These are phyloP conservation scores for Diachasmimorpha longicaudata DNA, from an alignment of 1,140 invertebrate species.

Conservation along the genomic window DNA sequence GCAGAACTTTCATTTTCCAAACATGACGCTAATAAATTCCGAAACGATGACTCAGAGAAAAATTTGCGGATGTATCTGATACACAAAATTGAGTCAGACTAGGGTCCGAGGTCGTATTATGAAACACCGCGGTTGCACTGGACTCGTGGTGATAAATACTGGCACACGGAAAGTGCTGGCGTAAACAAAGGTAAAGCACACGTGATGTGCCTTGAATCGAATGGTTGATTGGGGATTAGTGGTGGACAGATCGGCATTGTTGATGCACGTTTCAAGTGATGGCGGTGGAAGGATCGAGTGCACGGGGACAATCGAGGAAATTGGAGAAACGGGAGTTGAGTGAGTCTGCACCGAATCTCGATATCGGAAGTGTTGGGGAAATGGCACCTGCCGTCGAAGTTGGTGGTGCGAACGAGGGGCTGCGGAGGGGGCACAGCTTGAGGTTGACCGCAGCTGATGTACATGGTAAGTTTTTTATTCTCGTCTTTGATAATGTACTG, in stretches of 20 bases:
- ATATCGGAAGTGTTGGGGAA: not conserved
- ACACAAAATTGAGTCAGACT: too few relatives aligned
- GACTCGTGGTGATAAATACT: too few relatives aligned
- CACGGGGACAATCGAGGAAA: not conserved
- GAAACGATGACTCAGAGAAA: too few relatives aligned
- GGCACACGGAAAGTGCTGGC: too few relatives aligned
- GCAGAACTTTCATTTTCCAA: too few relatives aligned
- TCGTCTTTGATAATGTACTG: too few relatives aligned
- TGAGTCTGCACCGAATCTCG: conserved; percentile 9
- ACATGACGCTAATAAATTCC: too few relatives aligned
- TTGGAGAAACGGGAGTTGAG: not conserved
- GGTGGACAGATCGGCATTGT: not conserved
- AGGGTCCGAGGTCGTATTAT: too few relatives aligned
- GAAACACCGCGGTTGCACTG: too few relatives aligned
- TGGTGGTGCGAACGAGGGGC: not conserved
- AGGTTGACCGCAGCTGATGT: not conserved
- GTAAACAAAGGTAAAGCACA: not conserved
- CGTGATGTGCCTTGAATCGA: not conserved
- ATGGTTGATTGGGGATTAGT: not conserved
- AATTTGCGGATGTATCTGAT: too few relatives aligned
- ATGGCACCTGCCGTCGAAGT: not conserved
- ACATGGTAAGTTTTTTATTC: not conserved
- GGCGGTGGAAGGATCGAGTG: not conserved
- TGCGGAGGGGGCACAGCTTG: not conserved
- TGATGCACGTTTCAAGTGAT: not conserved